A percentile compares a stretch with the other conserved stretches of the same genome.
phyloP scores from a whole-genome alignment of 2,888 invertebrate genomes.

The Cristatella mucedo region DNA sequence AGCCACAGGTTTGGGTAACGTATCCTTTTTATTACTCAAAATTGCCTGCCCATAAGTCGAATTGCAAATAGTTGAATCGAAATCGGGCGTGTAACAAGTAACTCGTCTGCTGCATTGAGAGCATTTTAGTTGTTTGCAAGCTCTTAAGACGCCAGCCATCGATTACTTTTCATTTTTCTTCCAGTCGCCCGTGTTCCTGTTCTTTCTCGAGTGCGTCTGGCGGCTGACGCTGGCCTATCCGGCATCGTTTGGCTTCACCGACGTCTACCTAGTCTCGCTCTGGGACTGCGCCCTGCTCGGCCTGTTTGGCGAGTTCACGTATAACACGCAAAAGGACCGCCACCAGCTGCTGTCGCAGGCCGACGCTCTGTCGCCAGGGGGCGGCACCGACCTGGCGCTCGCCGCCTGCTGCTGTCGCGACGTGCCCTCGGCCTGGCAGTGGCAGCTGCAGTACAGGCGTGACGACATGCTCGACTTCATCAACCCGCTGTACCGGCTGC shows the following conservation, averaged over 20 bases:
- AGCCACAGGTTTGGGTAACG: too few species aligned
- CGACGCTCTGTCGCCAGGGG: slow-evolving; percentile 35
- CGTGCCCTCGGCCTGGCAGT: slow-evolving; percentile 57
- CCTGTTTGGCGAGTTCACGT: slow-evolving; percentile 78
- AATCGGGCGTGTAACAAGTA: too few species aligned
- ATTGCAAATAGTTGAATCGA: too few species aligned
- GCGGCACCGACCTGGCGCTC: too few species aligned
- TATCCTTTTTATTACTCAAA: too few species aligned
- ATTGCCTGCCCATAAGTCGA: too few species aligned
- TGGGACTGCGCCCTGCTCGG: slow-evolving; percentile 80
- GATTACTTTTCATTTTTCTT: too few species aligned
- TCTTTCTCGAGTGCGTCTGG: slow-evolving; percentile 85
- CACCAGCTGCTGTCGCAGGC: slow-evolving; percentile 35
- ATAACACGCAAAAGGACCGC: slow-evolving; percentile 66
- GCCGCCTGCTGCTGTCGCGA: too few species aligned
- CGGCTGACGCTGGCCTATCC: slow-evolving; percentile 76
- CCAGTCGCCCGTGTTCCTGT: slow-evolving; percentile 71
- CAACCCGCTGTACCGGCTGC: slow-evolving; percentile 54
- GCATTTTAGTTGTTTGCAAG: too few species aligned
- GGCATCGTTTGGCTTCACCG: slow-evolving; percentile 72
- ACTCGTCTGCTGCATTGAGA: too few species aligned
- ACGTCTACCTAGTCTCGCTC: slow-evolving; percentile 73
- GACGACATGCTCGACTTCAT: slow-evolving; percentile 64
- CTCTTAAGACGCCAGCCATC: too few species aligned
- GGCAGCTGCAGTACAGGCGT: slow-evolving; percentile 69